Base-by-base conservation (phyloP, 2,113 vertebrate species). In the Amazona vittata region DNA sequence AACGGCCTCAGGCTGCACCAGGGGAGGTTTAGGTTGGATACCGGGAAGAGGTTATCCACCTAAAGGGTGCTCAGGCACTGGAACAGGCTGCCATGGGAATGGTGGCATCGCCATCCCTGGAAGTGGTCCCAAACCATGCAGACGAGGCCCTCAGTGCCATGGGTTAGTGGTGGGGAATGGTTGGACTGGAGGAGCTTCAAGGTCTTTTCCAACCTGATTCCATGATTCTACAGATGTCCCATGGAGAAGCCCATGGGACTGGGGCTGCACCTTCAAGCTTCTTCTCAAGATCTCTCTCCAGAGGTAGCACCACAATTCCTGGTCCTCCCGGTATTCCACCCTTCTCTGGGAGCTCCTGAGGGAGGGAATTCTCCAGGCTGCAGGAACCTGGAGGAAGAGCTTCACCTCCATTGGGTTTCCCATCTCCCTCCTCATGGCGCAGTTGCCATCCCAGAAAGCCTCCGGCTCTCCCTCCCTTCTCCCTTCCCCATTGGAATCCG, bases 311-410 rank as follows among this genome's bases (percentile, higher is more conserved):
- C 8, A 5, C 28, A 31, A 19, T 12, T 22, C 4, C 43, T 5
- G 6, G 4, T 68, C 52, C 43, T 86, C n/a, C n/a, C 10, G 4
- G 12, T 16, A 8, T 2, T 2, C 39, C 4, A 5, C 5, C 43
- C 43, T 19, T 53, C 24, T 39, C 33, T 7, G 1, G 11, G 41
- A 31, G 12, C n/a, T 43, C 44, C 59, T 5, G 41, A 37, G 10
- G 52, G 15, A n/a, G 3, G 25, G 31, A 37, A 89, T 62, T 18
- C 24, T 78, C 46, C 4, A 37, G 18, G 31, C 44, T n/a, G 69
- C 6, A 39, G 18, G 43, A 87, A 57, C 16, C 24, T 11, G 19
- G 19, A 75, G 10, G 47, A 84, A 59, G 57, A 49, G 21, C 8
- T 52, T 28, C 13, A 8, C 41, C 68, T 33, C 29, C 57, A 2